phyloP scores from a whole-genome alignment of 2,113 vertebrate species.

The Hydrolagus affinis region DNA sequence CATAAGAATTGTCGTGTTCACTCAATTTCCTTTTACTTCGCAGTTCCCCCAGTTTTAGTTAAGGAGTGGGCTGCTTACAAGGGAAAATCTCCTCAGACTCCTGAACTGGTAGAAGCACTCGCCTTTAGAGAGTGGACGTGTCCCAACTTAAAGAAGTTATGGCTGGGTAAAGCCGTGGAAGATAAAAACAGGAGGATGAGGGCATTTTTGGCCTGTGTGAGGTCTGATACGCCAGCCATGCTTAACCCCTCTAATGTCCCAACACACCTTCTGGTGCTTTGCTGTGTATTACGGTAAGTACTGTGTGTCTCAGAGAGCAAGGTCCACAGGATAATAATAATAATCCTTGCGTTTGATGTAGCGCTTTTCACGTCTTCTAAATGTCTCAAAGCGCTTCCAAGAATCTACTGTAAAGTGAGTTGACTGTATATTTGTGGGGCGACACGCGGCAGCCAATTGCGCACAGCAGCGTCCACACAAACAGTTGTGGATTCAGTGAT shows the following conservation, averaged over 20 bases:
- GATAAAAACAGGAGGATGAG: conserved; percentile 93
- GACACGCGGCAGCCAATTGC: too few species aligned
- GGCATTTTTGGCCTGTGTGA: conserved; percentile 89
- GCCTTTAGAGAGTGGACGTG: conserved; percentile 94
- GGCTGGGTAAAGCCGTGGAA: conserved; percentile 86
- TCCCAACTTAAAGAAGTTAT: conserved; percentile 85
- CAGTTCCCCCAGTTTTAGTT: conserved; percentile 79
- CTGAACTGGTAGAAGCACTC: conserved; percentile 87
- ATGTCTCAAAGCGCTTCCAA: too few species aligned
- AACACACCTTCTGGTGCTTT: conserved; percentile 88
- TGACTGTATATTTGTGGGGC: too few species aligned
- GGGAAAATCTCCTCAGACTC: conserved; percentile 88
- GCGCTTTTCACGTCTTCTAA: too few species aligned
- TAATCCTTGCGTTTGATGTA: too few species aligned
- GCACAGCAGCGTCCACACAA: too few species aligned
- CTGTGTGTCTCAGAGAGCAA: too few species aligned
- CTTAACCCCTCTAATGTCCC: conserved; percentile 83
- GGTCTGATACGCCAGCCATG: conserved; percentile 91
- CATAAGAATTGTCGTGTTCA: conserved; percentile 21
- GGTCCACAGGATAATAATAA: too few species aligned
- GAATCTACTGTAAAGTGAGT: too few species aligned
- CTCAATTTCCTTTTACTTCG: background rate
- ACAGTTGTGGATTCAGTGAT: too few species aligned
- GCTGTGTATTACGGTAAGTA: conserved; percentile 84
- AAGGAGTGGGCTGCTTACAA: conserved; percentile 97